Conservation (phyloP, 2,113 vertebrate genomes). For the Cyprinodon tularosa region DNA sequence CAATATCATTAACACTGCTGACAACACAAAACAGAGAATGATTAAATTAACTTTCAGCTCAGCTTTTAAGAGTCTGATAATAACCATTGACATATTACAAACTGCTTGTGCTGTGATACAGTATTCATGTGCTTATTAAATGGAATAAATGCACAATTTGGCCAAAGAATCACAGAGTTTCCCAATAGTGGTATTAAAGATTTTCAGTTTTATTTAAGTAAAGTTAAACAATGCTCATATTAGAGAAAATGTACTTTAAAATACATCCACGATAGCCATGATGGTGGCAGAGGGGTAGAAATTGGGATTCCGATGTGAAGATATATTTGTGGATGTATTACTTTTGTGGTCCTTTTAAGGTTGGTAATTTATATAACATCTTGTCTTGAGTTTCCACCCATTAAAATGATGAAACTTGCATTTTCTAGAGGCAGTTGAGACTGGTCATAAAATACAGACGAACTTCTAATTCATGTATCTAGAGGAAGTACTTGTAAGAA, state of each 20-base stretch:
- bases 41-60: conserved; percentile 4
- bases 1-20: conserved; percentile 1
- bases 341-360: not conserved
- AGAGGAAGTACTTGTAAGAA: no score
- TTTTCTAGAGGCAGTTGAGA: no score
- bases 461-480: no score
- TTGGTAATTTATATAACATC: no score
- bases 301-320: no score
- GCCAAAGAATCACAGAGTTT: not conserved
- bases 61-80: conserved; percentile 1
- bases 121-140: not conserved
- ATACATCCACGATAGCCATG: not conserved
- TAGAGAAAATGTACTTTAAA: not conserved
- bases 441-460: no score
- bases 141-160: not conserved
- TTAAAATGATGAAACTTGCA: no score
- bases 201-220: not conserved
- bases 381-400: no score
- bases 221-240: not conserved
- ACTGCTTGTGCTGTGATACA: not conserved
- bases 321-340: not conserved
- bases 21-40: conserved; percentile 7
- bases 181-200: not conserved
- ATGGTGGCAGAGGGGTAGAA: no score
- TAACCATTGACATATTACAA: not conserved